Percentiles rank a stretch among this genome's conserved stretches.
phyloP scores from a whole-genome alignment of 2,888 invertebrate genomes.

The Malthinus flaveolus region DNA sequence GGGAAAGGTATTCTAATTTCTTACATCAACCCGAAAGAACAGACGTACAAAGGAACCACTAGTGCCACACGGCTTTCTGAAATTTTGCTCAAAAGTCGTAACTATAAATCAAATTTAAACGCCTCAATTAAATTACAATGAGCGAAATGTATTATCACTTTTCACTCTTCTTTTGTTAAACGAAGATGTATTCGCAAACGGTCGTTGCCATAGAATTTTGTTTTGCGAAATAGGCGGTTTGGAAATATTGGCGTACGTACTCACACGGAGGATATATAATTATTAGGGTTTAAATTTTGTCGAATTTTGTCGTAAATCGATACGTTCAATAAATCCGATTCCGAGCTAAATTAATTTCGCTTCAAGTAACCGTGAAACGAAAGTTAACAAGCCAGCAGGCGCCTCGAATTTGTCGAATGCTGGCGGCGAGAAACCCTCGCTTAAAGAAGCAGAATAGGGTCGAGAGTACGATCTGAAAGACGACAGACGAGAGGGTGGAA shows the following conservation, averaged over 20 bases:
- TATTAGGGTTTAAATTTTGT: constrained; percentile 18
- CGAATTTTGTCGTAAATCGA: constrained; percentile 24
- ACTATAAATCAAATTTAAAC: constrained; percentile 26
- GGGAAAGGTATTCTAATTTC: constrained; percentile 26
- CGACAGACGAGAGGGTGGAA: constrained; percentile 27
- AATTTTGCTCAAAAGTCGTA: constrained; percentile 10
- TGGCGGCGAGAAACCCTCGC: constrained; percentile 29
- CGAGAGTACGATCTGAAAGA: constrained; percentile 27
- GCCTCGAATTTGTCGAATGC: constrained; percentile 30
- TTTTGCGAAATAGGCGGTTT: too few species aligned
- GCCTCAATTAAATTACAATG: constrained; percentile 24
- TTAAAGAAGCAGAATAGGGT: constrained; percentile 29
- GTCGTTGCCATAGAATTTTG: background rate
- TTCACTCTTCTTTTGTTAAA: too few species aligned
- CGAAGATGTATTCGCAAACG: background rate
- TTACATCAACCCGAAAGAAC: constrained; percentile 25
- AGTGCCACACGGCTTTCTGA: constrained; percentile 17
- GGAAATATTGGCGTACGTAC: background rate
- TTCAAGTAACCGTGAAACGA: constrained; percentile 31
- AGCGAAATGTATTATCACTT: constrained; percentile 12
- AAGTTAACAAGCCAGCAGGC: constrained; percentile 30
- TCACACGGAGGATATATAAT: constrained; percentile 5
- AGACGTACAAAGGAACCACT: constrained; percentile 21
- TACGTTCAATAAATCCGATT: constrained; percentile 27
- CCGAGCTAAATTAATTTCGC: constrained; percentile 29